Evolutionary conservation across 2,888 invertebrate genomes (phyloP).

Genomic region (Hymenopus coronatus): DNA sequence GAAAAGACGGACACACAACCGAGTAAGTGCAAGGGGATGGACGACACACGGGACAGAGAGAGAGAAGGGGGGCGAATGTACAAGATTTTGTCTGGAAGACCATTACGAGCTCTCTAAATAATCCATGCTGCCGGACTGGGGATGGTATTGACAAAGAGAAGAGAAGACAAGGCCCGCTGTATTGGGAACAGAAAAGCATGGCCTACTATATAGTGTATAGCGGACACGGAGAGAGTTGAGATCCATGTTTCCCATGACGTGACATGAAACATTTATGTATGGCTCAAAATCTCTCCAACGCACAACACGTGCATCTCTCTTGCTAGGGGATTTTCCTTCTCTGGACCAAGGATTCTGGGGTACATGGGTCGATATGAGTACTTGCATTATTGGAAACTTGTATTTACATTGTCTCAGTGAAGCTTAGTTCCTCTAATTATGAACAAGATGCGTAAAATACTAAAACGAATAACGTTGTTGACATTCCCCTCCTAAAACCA

Average conservation of each 20-base stretch:
- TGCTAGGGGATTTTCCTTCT: slow-evolving; percentile 10
- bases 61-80: slow-evolving; percentile 20
- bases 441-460: background rate
- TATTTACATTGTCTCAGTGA: background rate
- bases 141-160: slow-evolving; percentile 31
- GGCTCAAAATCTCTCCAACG: slow-evolving; percentile 24
- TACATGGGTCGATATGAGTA: background rate
- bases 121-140: slow-evolving; percentile 30
- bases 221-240: slow-evolving; percentile 14
- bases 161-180: slow-evolving; percentile 27
- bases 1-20: background rate
- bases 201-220: background rate
- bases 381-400: background rate
- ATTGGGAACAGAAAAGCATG: background rate
- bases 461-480: no score
- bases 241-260: slow-evolving; percentile 27
- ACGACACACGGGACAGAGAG: slow-evolving; percentile 9
- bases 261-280: slow-evolving; percentile 31
- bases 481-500: no score
- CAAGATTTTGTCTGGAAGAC: slow-evolving; percentile 32
- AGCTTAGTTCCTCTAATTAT: background rate
- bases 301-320: slow-evolving; percentile 20
- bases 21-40: slow-evolving; percentile 6
- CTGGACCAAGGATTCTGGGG: slow-evolving; percentile 3
- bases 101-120: slow-evolving; percentile 36